These are phyloP conservation scores for Crocodylus rhombifer DNA, from an alignment of 2,797 vertebrate species.

Conservation along the genomic window DNA sequence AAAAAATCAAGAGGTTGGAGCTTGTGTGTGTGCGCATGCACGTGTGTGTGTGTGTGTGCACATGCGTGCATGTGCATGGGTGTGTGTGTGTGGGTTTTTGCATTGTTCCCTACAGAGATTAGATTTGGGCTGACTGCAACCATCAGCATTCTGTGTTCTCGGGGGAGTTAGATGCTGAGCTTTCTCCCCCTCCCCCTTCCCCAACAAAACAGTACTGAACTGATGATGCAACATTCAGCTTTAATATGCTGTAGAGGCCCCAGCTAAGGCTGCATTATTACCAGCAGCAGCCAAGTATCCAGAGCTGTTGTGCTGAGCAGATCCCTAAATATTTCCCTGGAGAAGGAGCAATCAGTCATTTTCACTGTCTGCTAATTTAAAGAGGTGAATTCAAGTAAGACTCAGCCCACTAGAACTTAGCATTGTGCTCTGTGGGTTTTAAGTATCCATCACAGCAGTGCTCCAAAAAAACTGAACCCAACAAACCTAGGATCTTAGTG, in stretches of 20 bases:
- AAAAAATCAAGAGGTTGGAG: background rate
- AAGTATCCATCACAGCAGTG: background rate
- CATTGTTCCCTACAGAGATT: background rate
- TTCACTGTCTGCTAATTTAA: constrained; percentile 43
- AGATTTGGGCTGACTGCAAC: background rate
- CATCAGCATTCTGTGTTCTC: background rate
- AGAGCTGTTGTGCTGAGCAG: background rate
- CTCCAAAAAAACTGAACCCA: background rate
- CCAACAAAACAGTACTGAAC: background rate
- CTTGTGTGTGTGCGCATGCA: too few relatives aligned
- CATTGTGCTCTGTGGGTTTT: constrained; percentile 24
- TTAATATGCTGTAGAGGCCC: background rate
- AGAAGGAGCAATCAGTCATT: constrained; percentile 32
- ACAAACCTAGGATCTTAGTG: background rate
- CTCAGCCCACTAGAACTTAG: constrained; percentile 23
- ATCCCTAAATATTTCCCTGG: constrained; percentile 26
- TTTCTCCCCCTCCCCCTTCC: background rate
- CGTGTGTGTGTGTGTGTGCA: background rate
- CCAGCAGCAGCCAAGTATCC: constrained; percentile 38
- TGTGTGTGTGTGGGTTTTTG: background rate
- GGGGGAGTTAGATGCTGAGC: background rate
- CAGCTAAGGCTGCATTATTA: background rate
- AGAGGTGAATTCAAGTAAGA: background rate
- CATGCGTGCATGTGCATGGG: too few relatives aligned
- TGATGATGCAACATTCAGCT: constrained; percentile 53